phyloP scores from a whole-genome alignment of 2,797 vertebrate genomes.

The Catostomus latipinnis region DNA sequence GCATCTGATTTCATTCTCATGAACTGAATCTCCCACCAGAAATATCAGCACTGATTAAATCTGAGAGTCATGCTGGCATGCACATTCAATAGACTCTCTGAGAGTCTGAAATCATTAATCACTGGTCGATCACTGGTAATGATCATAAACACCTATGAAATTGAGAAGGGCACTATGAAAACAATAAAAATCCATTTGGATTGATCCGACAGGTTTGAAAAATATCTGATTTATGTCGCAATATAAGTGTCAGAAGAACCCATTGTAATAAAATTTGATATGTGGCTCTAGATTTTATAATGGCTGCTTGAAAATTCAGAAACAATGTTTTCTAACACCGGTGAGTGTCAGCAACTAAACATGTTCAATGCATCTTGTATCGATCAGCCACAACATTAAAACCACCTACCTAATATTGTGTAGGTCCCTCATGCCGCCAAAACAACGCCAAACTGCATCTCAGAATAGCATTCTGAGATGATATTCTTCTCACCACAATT shows the following conservation, averaged over 20 bases:
- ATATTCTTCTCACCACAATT: too few species aligned
- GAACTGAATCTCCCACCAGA: background rate
- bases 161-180: constrained; percentile 30
- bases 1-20: constrained; percentile 14
- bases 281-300: constrained; percentile 29
- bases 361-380: constrained; percentile 6
- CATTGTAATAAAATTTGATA: constrained; percentile 22
- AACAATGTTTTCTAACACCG: constrained; percentile 9
- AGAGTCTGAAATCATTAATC: constrained; percentile 23
- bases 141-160: constrained; percentile 41
- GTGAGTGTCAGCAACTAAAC: constrained; percentile 22
- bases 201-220: constrained; percentile 39
- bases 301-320: constrained; percentile 24
- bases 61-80: background rate
- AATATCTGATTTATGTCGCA: constrained; percentile 38
- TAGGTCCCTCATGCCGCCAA: too few species aligned
- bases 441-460: too few species aligned
- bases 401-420: too few species aligned
- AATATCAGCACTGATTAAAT: background rate
- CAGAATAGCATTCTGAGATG: too few species aligned
- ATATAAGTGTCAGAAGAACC: constrained; percentile 26
- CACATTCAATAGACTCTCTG: background rate
- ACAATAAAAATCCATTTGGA: constrained; percentile 18
- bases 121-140: constrained; percentile 24
- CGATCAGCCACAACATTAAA: too few species aligned